Base-by-base conservation (phyloP, 1,140 invertebrate genomes). In the Stegodyphus dumicola region DNA sequence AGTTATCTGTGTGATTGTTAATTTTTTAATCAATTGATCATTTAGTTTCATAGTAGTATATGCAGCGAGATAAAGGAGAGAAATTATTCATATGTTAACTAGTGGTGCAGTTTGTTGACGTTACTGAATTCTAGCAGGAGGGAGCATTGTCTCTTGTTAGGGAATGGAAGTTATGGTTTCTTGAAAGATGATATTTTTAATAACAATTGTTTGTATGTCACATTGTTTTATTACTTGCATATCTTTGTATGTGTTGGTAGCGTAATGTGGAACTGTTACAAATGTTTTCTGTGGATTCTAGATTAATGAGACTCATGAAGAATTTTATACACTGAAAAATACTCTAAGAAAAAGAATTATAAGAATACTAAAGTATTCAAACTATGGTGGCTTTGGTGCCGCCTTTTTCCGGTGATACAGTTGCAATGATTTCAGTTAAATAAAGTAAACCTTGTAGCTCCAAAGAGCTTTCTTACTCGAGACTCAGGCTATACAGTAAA, bases 141-240 rank as follows among this genome's bases (percentile, higher is more conserved):
- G 54, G 53, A 80, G 18, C 52, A 69, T 13, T 80, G 64, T 71
- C 67, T 81, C 79, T 81, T 81, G 79, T 81, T 74, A 81, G 79
- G 60, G 60, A 74, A 53, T 74, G 74, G 33, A 69, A 76, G 81
- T 85, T 76, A 77, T 85, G 81, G 73, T 77, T 76, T 85, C 81
- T 77, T 85, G 81, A 85, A 85, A 85, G 73, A 86, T 77, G 76
- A 78, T 86, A 86, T 86, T 86, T 86, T 86, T 86, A 86, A 86
- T 86, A 86, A 86, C 81, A 85, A 85, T 85, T 78, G 84, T 86
- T 86, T 86, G 76, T 86, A 86, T 86, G 76, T 78, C 84, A 86
- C 74, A 76, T 86, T 86, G 84, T 86, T 86, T 86, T 86, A 86
- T 86, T 86, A 86, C 84, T 86, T 71, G 84, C 75, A 86, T 86